phyloP scores from a whole-genome alignment of 2,888 invertebrate genomes.

The Yponomeuta malinellus region DNA sequence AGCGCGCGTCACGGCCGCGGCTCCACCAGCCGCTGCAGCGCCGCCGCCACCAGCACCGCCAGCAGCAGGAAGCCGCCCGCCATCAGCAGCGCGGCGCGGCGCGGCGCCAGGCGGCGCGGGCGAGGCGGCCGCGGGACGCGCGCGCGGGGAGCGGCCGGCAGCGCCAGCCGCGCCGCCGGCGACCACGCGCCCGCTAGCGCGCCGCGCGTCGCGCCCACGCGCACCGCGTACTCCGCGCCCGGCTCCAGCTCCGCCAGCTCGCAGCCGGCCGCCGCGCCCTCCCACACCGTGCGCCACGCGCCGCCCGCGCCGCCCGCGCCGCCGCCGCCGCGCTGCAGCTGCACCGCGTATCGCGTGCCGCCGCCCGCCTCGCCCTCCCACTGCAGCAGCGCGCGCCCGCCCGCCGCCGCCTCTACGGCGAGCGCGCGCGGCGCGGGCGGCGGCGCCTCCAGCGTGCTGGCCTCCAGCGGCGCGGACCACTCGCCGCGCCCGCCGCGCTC shows the following conservation, averaged over 20 bases:
- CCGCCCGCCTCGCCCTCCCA: slow-evolving; percentile 67
- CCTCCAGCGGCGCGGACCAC: slow-evolving; percentile 82
- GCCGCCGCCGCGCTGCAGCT: slow-evolving; percentile 70
- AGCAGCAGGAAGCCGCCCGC: slow-evolving; percentile 76
- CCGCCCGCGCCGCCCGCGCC: slow-evolving; percentile 30
- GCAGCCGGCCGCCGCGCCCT: slow-evolving; percentile 78
- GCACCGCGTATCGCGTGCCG: slow-evolving; percentile 82
- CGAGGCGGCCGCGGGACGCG: slow-evolving; percentile 52
- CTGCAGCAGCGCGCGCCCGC: slow-evolving; percentile 41
- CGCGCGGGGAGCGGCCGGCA: slow-evolving; percentile 44
- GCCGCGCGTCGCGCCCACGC: slow-evolving; percentile 83
- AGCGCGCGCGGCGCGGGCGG: slow-evolving; percentile 88
- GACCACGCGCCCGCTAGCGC: slow-evolving; percentile 84
- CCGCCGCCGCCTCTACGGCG: slow-evolving; percentile 64
- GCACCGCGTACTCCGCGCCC: slow-evolving; percentile 83
- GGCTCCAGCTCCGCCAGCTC: slow-evolving; percentile 81
- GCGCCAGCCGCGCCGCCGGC: slow-evolving; percentile 75
- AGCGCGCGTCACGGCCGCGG: slow-evolving; percentile 66
- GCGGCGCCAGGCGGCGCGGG: slow-evolving; percentile 71
- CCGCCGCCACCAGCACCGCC: slow-evolving; percentile 77
- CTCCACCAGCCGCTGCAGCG: slow-evolving; percentile 75
- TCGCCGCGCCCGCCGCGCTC: slow-evolving; percentile 88
- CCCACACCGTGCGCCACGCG: slow-evolving; percentile 70
- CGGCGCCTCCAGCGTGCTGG: slow-evolving; percentile 85
- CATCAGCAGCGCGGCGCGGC: slow-evolving; percentile 79